phyloP scores from a whole-genome alignment of 2,888 invertebrate species.

The Hirtodrosophila duncani region DNA sequence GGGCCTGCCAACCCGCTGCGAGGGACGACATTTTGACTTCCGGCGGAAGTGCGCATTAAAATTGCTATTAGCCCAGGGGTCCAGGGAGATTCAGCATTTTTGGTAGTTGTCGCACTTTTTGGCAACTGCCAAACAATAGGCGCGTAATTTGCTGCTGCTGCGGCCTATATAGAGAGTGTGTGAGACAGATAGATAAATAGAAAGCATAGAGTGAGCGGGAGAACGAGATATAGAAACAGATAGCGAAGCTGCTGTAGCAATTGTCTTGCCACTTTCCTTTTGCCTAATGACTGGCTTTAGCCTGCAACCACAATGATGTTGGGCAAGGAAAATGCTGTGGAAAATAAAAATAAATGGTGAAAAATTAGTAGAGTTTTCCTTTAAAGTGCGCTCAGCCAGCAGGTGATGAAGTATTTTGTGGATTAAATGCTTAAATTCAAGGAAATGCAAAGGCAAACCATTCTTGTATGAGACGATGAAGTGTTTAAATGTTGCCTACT shows the following conservation, averaged over 20 bases:
- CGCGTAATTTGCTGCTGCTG: constrained; percentile 30
- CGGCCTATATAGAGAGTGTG: constrained; percentile 5
- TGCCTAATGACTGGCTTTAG: constrained; percentile 23
- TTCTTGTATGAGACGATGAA: too few species aligned
- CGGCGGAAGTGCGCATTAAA: constrained; percentile 62
- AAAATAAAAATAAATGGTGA: too few species aligned
- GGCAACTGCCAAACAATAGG: constrained; percentile 48
- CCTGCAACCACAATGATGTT: constrained; percentile 2
- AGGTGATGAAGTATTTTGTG: too few species aligned
- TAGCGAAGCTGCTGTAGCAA: constrained; percentile 4
- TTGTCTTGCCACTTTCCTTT: constrained; percentile 31
- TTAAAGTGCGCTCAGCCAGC: too few species aligned
- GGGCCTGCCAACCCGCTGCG: constrained; percentile 49
- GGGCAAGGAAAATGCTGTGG: too few species aligned
- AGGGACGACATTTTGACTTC: constrained; percentile 48
- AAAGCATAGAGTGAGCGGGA: neutral
- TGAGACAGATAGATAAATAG: neutral
- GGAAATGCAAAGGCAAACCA: too few species aligned
- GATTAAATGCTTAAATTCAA: too few species aligned
- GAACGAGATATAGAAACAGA: neutral
- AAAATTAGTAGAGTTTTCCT: too few species aligned
- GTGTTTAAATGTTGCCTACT: too few species aligned
- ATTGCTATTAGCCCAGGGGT: constrained; percentile 52
- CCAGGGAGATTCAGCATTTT: neutral
- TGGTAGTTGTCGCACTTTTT: constrained; percentile 26